Percentiles rank a stretch among this genome's conserved stretches.
Conservation (phyloP, 35 echinoderm and acorn worm species). For the Heliocidaris tuberculata region DNA sequence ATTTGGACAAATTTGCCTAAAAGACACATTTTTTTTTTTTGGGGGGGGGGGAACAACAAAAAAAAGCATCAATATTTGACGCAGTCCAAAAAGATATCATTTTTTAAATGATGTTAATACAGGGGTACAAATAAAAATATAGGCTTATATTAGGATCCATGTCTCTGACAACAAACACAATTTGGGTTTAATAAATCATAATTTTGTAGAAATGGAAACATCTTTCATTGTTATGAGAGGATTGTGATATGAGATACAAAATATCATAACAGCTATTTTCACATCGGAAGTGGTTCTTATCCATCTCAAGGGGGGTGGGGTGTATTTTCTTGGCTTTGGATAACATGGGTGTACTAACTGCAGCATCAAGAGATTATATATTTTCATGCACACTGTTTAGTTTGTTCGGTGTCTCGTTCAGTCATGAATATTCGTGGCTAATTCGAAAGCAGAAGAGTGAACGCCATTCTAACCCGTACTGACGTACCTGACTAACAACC, state of each 20-base stretch:
- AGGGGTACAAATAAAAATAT: no score
- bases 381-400: neutral
- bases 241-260: neutral
- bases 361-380: neutral
- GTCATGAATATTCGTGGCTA: slow-evolving; percentile 12
- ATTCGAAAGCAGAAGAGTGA: neutral
- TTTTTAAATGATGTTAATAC: no score
- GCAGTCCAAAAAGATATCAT: no score
- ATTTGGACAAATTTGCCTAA: no score
- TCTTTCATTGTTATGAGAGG: neutral
- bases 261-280: neutral
- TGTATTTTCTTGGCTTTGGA: neutral
- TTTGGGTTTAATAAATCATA: no score
- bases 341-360: neutral
- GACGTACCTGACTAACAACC: neutral
- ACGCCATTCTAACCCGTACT: slow-evolving; percentile 4
- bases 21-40: no score
- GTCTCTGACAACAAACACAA: no score
- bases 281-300: neutral
- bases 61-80: no score
- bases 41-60: no score
- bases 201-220: neutral
- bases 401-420: neutral
- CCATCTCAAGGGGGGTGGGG: no score
- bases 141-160: no score